These are phyloP conservation scores for Sakesphorus luctuosus DNA, from an alignment of 2,113 vertebrate genomes.

Conservation along the genomic window DNA sequence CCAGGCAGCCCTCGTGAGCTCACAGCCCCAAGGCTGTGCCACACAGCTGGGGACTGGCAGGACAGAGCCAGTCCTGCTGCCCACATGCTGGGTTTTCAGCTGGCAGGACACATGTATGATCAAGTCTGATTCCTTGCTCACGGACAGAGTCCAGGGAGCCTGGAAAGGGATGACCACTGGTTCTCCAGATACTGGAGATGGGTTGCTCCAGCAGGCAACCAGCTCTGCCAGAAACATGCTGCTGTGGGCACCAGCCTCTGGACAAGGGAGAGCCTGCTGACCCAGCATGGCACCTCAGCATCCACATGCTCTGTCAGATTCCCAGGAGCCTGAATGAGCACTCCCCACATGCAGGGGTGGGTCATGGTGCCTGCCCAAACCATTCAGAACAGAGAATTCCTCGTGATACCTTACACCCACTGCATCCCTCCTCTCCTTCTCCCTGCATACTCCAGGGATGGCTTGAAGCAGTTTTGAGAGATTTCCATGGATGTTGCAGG, in stretches of 20 bases:
- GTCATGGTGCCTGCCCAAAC: fast-evolving
- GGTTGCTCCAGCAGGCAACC: background rate
- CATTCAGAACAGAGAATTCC: background rate
- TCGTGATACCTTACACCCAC: background rate
- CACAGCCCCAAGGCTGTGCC: fast-evolving
- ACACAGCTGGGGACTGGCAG: background rate
- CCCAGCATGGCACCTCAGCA: background rate
- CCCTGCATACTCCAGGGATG: background rate
- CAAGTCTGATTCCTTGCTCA: fast-evolving
- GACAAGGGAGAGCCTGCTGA: background rate
- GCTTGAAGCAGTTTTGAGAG: background rate
- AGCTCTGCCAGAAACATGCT: background rate
- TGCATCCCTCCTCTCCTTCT: background rate
- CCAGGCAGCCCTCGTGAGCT: background rate
- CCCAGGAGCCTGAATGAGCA: background rate
- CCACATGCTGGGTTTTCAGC: background rate
- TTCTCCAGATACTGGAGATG: background rate
- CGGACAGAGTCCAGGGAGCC: background rate
- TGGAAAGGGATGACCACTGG: background rate
- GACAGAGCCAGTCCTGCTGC: background rate
- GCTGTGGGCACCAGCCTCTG: background rate
- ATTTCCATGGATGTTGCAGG: background rate
- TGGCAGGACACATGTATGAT: background rate
- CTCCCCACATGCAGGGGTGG: fast-evolving
- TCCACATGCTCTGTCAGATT: fast-evolving